Base-by-base conservation (phyloP, 2,888 invertebrate species). In the Eupeodes latifasciatus region DNA sequence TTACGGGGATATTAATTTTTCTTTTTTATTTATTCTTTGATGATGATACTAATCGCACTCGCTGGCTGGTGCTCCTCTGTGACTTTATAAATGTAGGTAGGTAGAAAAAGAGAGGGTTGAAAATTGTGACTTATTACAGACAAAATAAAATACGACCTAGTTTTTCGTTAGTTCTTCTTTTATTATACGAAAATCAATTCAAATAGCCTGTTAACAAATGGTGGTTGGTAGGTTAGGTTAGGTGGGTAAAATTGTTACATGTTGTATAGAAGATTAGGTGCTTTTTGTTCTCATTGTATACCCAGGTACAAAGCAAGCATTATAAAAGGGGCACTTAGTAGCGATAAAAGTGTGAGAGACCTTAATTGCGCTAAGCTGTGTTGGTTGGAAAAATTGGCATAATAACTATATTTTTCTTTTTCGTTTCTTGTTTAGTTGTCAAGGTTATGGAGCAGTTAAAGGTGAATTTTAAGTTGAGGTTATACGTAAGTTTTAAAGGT, bases 1-100 rank as follows among this genome's bases (percentile, higher is more conserved):
- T 77, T 67, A 69, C 51, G 81, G 62, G 74, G 84, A 81, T 87
- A 76, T 79, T 79, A 76, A 80, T 87, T 83, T 61, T 79, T 64
- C 40, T 62, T 80, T 19, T 49, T 57, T 47, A n/a, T 61, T 47
- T 12, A 2, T 61, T 44, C 34, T 44, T 1, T 49, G 49, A 9
- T 44, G 61, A 69, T 51, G 69, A 69, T 53, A 51, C 49, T 53
- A 36, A 61, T 61, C 40, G 40, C 40, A 61, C n/a, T 10, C 34
- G 27, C 27, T 27, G 3, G 27, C 27, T 27, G 27, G 27, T 27
- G 27, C 27, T 19, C 19, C 19, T 19, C 19, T 19, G 19, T 19
- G 19, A 19, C 19, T 27, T 1, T 27, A 27, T 27, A 9, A n/a
- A 40, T n/a, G n/a, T 10, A 1, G n/a, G n/a, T 40, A 1, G 16